Evolutionary conservation across 2,113 vertebrate species (phyloP).

Genomic region (Camelus dromedarius): DNA sequence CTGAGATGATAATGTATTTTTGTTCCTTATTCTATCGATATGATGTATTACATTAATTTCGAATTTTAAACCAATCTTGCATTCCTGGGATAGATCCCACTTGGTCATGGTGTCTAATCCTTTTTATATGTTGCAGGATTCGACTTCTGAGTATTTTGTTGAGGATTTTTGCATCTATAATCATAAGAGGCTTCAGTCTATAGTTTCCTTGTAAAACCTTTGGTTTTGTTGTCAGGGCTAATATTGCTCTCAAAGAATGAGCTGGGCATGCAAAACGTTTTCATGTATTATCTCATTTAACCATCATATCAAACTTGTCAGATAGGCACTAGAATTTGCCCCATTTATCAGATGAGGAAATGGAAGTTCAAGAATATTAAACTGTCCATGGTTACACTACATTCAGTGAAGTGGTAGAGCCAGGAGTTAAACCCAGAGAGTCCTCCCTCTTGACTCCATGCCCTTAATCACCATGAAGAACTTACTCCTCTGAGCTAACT

Average conservation of each 20-base stretch:
- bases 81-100: not conserved
- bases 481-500: not conserved
- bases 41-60: not conserved
- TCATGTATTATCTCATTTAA: constrained; percentile 2
- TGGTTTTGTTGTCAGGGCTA: not conserved
- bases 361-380: not conserved
- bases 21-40: not conserved
- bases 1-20: not conserved
- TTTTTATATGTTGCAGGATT: not conserved
- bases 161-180: not conserved
- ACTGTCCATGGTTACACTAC: not conserved
- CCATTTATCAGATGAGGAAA: constrained; percentile 32
- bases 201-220: not conserved
- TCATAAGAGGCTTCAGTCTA: not conserved
- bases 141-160: not conserved
- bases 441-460: not conserved
- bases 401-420: not conserved
- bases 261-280: not conserved
- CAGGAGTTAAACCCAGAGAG: not conserved
- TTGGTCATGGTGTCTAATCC: not conserved
- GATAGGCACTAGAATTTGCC: not conserved
- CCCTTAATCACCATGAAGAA: not conserved
- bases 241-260: not conserved
- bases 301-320: not conserved
- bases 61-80: constrained; percentile 1